phyloP scores from a whole-genome alignment of 1,140 invertebrate species.

The Wiebesia pumilae region DNA sequence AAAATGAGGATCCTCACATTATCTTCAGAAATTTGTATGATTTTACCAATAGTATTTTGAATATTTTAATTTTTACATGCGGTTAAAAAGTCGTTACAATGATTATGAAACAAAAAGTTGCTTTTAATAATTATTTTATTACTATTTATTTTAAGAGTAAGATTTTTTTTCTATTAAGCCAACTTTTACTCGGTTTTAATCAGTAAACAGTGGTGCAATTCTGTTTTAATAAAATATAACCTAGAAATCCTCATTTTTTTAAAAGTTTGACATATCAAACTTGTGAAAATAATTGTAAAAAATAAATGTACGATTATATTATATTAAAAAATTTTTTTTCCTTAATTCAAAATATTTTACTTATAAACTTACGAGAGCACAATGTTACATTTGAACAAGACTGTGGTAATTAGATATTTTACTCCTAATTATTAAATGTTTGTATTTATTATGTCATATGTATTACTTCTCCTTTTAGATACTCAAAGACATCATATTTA shows the following conservation, averaged over 20 bases:
- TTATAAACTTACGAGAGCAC: neutral
- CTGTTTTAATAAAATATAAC: neutral
- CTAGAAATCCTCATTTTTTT: neutral
- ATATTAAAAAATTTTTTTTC: no score
- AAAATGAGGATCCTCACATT: neutral
- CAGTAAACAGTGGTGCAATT: no score
- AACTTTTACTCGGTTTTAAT: no score
- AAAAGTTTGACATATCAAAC: no score
- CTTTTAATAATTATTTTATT: neutral
- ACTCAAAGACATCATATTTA: neutral
- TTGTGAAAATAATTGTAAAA: no score
- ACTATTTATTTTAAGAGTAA: no score
- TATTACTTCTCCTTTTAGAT: neutral
- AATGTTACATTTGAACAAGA: neutral
- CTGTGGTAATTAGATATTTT: neutral
- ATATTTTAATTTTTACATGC: no score
- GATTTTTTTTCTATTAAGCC: no score
- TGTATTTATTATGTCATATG: neutral
- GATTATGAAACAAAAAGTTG: neutral
- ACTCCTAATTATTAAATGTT: neutral
- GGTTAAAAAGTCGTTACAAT: no score
- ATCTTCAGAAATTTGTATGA: no score
- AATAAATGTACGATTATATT: no score
- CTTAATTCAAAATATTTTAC: neutral
- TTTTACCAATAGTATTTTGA: no score